These are phyloP conservation scores for Trypoxylus dichotomus DNA, from an alignment of 1,140 invertebrate genomes.

Conservation along the genomic window DNA sequence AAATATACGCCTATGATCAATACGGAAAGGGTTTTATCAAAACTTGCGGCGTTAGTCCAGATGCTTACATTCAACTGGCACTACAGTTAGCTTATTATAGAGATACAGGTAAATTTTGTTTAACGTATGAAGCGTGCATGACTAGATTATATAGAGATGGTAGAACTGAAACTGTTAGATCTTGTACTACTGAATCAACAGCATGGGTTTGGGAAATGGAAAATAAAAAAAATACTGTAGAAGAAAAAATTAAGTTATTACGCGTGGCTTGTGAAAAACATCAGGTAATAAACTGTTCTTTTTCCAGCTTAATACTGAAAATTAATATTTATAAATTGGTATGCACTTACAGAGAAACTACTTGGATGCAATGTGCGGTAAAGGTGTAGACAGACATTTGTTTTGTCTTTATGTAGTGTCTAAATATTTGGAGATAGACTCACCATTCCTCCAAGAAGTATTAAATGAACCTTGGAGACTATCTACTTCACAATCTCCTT, in stretches of 20 bases:
- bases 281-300: constrained; percentile 59
- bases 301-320: too few species aligned
- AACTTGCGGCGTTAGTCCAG: constrained; percentile 84
- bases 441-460: constrained; percentile 92
- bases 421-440: constrained; percentile 95
- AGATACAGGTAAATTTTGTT: constrained; percentile 86
- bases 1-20: constrained; percentile 76
- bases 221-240: constrained; percentile 60
- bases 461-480: constrained; percentile 96
- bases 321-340: neutral
- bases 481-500: constrained; percentile 97
- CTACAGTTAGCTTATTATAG: constrained; percentile 93
- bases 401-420: constrained; percentile 98
- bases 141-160: constrained; percentile 95
- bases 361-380: constrained; percentile 95
- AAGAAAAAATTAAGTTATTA: constrained; percentile 72
- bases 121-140: constrained; percentile 99
- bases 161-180: constrained; percentile 95
- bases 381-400: constrained; percentile 94
- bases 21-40: constrained; percentile 98
- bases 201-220: constrained; percentile 92
- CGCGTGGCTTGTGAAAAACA: constrained; percentile 77
- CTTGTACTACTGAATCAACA: constrained; percentile 90
- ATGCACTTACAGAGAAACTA: constrained; percentile 60
- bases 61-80: constrained; percentile 96